A percentile compares a stretch with the other conserved stretches of the same genome.
These are phyloP conservation scores for Eueides isabella DNA, from an alignment of 1,140 invertebrate genomes.

Conservation along the genomic window DNA sequence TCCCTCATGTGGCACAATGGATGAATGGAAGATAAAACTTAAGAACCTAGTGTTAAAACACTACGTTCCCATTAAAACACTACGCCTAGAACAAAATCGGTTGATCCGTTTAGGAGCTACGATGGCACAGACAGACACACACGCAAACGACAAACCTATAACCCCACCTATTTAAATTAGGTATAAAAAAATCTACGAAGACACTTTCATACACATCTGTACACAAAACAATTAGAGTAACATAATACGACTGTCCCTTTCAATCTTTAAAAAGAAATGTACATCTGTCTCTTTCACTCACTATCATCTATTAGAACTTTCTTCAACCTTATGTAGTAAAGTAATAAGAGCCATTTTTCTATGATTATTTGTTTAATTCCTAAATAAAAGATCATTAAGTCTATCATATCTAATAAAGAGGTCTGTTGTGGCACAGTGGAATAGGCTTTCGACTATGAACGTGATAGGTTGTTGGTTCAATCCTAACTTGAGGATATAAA, in stretches of 20 bases:
- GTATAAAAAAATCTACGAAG: not conserved
- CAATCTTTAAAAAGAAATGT: conserved; percentile 2
- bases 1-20: no score
- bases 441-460: no score
- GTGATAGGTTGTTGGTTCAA: no score
- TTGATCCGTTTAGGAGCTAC: no score
- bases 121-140: no score
- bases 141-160: no score
- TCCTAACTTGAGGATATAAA: no score
- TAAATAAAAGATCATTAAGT: conserved; percentile 26
- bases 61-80: no score
- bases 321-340: not conserved
- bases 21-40: no score
- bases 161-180: not conserved
- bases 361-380: not conserved
- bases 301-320: not conserved
- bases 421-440: not conserved
- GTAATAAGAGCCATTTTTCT: not conserved
- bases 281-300: conserved; percentile 18
- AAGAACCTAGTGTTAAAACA: no score
- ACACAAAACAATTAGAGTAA: conserved; percentile 31
- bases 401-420: conserved; percentile 15
- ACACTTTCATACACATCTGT: conserved; percentile 21
- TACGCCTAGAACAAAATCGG: no score
- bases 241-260: conserved; percentile 23